Evolutionary conservation across 2,113 vertebrate genomes (phyloP).

Genomic region (Microtus ochrogaster): DNA sequence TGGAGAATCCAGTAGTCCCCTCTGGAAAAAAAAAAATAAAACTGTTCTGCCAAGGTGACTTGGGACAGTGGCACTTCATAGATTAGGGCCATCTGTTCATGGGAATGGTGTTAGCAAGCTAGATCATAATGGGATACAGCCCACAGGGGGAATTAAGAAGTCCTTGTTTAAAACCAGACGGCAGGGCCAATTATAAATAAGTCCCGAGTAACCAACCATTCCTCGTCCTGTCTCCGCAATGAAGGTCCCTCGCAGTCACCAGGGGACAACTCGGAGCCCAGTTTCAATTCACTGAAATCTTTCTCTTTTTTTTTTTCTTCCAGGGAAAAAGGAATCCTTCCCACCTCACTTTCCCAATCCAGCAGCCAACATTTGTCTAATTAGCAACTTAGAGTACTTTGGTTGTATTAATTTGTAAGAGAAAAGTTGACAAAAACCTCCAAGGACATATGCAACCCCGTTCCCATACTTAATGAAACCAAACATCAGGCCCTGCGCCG

Average conservation of each 20-base stretch:
- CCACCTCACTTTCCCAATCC: slow-evolving; percentile 69
- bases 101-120: neutral
- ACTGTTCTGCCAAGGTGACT: neutral
- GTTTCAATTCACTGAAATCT: slow-evolving; percentile 59
- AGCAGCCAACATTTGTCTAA: slow-evolving; percentile 78
- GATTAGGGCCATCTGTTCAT: neutral
- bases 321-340: slow-evolving; percentile 69
- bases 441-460: slow-evolving; percentile 70
- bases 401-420: slow-evolving; percentile 76
- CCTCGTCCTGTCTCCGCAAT: slow-evolving; percentile 17
- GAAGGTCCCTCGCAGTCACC: neutral
- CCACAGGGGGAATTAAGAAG: neutral
- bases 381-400: slow-evolving; percentile 76
- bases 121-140: neutral
- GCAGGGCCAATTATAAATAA: neutral
- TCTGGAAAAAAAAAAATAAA: neutral
- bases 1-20: neutral
- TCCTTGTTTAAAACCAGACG: slow-evolving; percentile 36
- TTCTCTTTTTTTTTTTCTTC: slow-evolving; percentile 64
- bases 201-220: neutral
- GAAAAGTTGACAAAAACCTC: slow-evolving; percentile 72
- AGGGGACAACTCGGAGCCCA: slow-evolving; percentile 47
- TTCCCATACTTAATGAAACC: slow-evolving; percentile 76
- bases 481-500: slow-evolving; percentile 49
- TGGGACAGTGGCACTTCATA: neutral